Evolutionary conservation across 2,797 vertebrate species (phyloP).

Genomic region (Gymnothorax javanicus): DNA sequence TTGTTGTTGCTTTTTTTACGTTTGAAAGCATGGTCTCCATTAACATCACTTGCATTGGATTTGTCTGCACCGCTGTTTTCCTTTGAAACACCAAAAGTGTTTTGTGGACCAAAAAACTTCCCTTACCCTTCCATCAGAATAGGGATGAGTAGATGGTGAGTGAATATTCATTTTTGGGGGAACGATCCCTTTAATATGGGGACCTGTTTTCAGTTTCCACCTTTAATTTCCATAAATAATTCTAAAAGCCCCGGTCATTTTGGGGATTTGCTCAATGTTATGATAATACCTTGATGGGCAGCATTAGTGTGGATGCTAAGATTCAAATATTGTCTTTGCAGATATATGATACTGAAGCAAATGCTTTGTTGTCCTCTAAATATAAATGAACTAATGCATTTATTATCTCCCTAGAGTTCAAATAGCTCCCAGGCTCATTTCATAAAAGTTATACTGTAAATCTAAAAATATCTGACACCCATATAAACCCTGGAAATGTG

Average conservation of each 20-base stretch:
- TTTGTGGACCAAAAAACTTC: no score
- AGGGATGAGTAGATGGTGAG: no score
- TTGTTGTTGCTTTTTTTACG: no score
- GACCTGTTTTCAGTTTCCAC: not conserved
- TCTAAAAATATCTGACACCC: conserved; percentile 13
- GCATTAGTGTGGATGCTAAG: not conserved
- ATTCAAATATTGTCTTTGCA: not conserved
- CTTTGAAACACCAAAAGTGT: no score
- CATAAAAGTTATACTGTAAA: not conserved
- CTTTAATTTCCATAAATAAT: not conserved
- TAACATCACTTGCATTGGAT: no score
- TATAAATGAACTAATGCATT: not conserved
- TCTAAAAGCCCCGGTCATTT: not conserved
- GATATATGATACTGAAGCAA: not conserved
- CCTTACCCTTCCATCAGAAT: no score
- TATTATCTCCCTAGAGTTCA: conserved; percentile 4
- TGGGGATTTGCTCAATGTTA: not conserved
- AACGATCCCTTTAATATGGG: not conserved
- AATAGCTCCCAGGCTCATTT: not conserved
- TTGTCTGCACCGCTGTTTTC: no score
- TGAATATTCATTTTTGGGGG: no score
- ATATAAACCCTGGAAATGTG: conserved; percentile 19
- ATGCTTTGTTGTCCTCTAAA: conserved; percentile 8
- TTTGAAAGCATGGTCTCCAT: no score
- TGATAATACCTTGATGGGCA: not conserved